phyloP scores from a whole-genome alignment of 2,113 vertebrate species.

The Notothenia rossii region DNA sequence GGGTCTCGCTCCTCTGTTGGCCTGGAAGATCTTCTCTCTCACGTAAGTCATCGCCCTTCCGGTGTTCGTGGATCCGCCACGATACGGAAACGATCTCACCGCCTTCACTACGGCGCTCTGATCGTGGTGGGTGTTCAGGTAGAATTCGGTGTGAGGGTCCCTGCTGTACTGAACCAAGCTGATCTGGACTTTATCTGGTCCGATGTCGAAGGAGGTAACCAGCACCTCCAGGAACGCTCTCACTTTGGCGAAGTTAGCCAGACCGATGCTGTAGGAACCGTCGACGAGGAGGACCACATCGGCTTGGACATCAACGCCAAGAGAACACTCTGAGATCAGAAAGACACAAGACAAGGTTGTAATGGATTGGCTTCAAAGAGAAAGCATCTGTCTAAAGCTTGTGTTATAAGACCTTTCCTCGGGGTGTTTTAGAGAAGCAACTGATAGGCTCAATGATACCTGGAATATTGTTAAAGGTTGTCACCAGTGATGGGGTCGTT shows the following conservation, averaged over 20 bases:
- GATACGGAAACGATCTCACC: slow-evolving; percentile 94
- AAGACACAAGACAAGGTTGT: neutral
- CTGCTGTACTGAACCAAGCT: slow-evolving; percentile 98
- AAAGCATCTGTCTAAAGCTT: neutral
- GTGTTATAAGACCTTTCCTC: neutral
- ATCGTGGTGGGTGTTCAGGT: slow-evolving; percentile 90
- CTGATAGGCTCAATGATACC: neutral
- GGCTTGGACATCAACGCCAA: slow-evolving; percentile 94
- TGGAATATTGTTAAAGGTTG: neutral
- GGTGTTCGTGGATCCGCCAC: slow-evolving; percentile 98
- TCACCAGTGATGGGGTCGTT: too few species aligned
- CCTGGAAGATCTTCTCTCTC: slow-evolving; percentile 92
- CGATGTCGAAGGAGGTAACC: slow-evolving; percentile 95
- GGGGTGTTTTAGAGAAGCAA: neutral
- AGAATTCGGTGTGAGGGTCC: slow-evolving; percentile 95
- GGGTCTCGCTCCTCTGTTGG: slow-evolving; percentile 87
- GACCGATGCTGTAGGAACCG: slow-evolving; percentile 97
- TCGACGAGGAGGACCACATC: slow-evolving; percentile 98
- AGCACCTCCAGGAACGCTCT: slow-evolving; percentile 95
- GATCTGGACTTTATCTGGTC: slow-evolving; percentile 92
- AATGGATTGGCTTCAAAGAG: neutral
- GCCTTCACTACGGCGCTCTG: slow-evolving; percentile 90
- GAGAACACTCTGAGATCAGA: slow-evolving; percentile 90
- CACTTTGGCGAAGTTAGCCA: slow-evolving; percentile 97
- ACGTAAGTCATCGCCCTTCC: slow-evolving; percentile 97